A percentile compares a stretch with the other conserved stretches of the same genome.
phyloP scores from a whole-genome alignment of 2,888 invertebrate genomes.

The Penaeus monodon region DNA sequence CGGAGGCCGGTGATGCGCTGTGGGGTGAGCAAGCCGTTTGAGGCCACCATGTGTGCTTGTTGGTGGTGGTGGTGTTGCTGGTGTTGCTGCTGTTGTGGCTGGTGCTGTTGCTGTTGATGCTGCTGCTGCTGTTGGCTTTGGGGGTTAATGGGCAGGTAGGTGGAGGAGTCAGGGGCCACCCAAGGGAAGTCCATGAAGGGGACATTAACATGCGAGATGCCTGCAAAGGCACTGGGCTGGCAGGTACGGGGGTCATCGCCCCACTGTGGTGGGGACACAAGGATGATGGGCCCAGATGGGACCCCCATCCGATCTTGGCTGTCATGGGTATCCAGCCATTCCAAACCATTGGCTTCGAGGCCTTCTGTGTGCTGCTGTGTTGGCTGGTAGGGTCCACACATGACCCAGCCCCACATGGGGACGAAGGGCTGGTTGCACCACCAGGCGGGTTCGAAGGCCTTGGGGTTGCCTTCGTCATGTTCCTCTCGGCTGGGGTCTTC shows the following conservation, averaged over 20 bases:
- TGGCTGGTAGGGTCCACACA: constrained; percentile 1
- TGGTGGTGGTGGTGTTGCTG: constrained; percentile 6
- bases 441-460: constrained; percentile 10
- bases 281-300: constrained; percentile 19
- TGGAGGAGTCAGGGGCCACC: constrained; percentile 24
- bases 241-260: constrained; percentile 18
- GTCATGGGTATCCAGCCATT: constrained; percentile 3
- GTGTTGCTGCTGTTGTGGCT: too few relatives aligned
- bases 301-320: background rate
- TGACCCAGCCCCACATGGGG: constrained; percentile 7
- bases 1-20: background rate
- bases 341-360: background rate
- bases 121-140: constrained; percentile 11
- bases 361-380: constrained; percentile 7
- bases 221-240: constrained; percentile 8
- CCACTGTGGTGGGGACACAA: constrained; percentile 24
- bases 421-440: background rate
- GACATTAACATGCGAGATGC: constrained; percentile 15
- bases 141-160: constrained; percentile 22
- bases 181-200: constrained; percentile 33
- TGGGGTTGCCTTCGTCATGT: constrained; percentile 3
- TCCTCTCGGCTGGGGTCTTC: background rate
- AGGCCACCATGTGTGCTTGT: constrained; percentile 3
- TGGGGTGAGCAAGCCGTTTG: constrained; percentile 5
- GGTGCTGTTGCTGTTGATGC: too few relatives aligned